Evolutionary conservation across 2,888 invertebrate genomes (phyloP), one percentile per base, ranked within the genome.

Genomic region (Athripsodes cinereus): DNA sequence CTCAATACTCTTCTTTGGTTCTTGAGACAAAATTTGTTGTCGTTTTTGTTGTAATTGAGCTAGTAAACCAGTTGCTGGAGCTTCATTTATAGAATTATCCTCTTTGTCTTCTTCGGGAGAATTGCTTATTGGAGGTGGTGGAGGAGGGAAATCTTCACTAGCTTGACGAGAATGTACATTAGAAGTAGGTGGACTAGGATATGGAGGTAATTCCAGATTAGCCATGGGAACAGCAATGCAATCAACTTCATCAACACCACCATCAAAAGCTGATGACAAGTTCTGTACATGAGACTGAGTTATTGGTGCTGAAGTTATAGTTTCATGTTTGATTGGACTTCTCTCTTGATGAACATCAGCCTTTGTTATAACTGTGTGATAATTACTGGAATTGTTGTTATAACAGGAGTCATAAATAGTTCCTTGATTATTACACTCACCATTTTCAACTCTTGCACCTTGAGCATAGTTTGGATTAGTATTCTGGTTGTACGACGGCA

Each of bases 121-220:
- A 62, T 88, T 74, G 64, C 89, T 88, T 50, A 88, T 80, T 0
- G 87, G 87, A 1, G 89, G 87, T 0, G 92, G 92, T n/a, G 91
- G 91, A 3, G 92, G 92, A 51, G 92, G 92, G 67, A 93, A 92
- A 67, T 93, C 92, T 72, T 92, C 92, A 70, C 92, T 92, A 0
- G 90, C 85, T 71, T 92, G 92, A 51, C 92, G 78, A 1, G 92
- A 92, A 71, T 92, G 92, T 55, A 86, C 82, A 0, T 83, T 86
- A 0, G 90, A 90, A 64, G 84, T 84, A 65, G 86, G 80, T 1
- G 89, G 89, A 66, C 87, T 87, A 1, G 91, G 91, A 69, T 92
- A 92, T 0, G 92, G 92, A 1, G 92, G 92, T 57, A 88, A 54
- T 53, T 88, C 87, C 22, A 81, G 67, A 34, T 72, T 69, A 58